phyloP scores from a whole-genome alignment of 2,113 vertebrate genomes.

The Furnarius figulus region DNA sequence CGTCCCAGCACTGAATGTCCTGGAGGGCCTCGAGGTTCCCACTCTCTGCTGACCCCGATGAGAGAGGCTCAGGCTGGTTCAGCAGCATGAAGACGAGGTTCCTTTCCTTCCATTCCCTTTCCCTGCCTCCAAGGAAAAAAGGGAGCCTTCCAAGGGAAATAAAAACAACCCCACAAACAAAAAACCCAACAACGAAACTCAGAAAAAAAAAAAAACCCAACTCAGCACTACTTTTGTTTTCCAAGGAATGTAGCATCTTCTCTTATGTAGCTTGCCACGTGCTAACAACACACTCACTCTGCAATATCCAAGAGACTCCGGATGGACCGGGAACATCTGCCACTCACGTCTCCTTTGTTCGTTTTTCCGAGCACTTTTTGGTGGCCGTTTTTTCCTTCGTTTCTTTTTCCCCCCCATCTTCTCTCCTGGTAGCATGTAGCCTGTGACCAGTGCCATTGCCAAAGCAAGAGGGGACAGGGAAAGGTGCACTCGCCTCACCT shows the following conservation, averaged over 20 bases:
- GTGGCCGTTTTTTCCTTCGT: not conserved
- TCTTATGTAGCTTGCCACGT: slow-evolving; percentile 67
- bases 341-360: not conserved
- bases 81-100: not conserved
- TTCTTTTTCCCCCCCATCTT: not conserved
- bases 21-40: not conserved
- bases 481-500: not conserved
- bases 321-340: not conserved
- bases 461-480: not conserved
- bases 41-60: not conserved
- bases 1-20: not conserved
- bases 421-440: not conserved
- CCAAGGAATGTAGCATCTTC: slow-evolving; percentile 76
- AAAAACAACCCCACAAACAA: not conserved
- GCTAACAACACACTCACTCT: slow-evolving; percentile 9
- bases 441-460: slow-evolving; percentile 20
- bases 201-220: not conserved
- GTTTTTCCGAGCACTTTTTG: not conserved
- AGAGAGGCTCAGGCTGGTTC: not conserved
- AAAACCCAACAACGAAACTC: not conserved
- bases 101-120: not conserved
- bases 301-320: slow-evolving; percentile 46
- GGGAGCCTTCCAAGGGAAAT: not conserved
- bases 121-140: not conserved
- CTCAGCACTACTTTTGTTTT: slow-evolving; percentile 33